These are phyloP conservation scores for Lagorchestes hirsutus DNA, from an alignment of 2,797 vertebrate species.

Conservation along the genomic window DNA sequence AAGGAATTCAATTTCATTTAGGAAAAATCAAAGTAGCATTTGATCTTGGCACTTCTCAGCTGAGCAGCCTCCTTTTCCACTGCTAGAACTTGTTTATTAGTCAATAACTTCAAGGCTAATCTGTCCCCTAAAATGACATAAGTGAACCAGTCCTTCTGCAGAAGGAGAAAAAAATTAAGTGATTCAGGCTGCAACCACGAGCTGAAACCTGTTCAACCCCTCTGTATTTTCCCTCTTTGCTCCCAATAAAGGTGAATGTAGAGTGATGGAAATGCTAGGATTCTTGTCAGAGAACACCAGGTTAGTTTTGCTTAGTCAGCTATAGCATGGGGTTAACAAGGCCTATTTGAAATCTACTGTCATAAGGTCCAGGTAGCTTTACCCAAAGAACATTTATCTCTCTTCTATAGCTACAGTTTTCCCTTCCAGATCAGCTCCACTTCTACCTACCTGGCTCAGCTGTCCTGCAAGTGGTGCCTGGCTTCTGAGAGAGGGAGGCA, in stretches of 20 bases:
- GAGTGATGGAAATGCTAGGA: conserved; percentile 4
- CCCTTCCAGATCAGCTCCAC: too few relatives aligned
- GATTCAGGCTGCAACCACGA: conserved; percentile 28
- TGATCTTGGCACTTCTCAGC: not conserved
- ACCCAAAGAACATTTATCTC: too few relatives aligned
- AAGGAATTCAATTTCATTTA: not conserved
- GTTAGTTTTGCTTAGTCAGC: not conserved
- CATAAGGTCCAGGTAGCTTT: too few relatives aligned
- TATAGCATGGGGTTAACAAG: not conserved
- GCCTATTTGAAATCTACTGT: not conserved
- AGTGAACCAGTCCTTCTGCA: conserved; percentile 40
- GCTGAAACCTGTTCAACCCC: conserved; percentile 20
- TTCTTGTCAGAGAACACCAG: conserved; percentile 31
- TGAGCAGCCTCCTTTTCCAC: conserved; percentile 17
- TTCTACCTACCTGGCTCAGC: too few relatives aligned
- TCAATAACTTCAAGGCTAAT: conserved; percentile 22
- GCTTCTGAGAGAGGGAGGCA: too few relatives aligned
- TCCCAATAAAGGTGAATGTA: not conserved
- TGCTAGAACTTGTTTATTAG: conserved; percentile 38
- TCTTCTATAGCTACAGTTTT: too few relatives aligned
- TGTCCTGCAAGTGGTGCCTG: too few relatives aligned
- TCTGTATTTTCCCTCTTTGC: conserved; percentile 36
- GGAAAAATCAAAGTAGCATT: not conserved
- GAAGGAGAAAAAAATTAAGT: conserved; percentile 56
- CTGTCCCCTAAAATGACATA: conserved; percentile 4